Base-by-base conservation (phyloP, 2,888 invertebrate genomes). In the Geotrupes spiniger region DNA sequence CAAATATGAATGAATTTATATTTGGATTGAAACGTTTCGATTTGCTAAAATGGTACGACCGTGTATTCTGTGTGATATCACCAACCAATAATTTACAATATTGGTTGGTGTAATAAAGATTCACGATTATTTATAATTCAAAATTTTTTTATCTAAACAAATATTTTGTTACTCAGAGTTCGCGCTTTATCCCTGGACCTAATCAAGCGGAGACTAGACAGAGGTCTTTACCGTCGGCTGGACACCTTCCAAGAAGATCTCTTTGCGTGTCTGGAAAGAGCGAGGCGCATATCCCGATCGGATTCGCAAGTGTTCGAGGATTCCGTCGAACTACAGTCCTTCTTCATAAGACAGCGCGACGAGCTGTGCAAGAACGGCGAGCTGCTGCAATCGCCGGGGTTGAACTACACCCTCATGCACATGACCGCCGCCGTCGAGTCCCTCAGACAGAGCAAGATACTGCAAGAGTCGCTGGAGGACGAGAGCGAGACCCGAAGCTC, bases 231-330 rank as follows among this genome's bases (percentile, higher is more conserved):
- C 73, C 88, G 90, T 62, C 80, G 99, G 4, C 76, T 99, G 53
- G 98, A 99, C 71, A 81, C 87, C 46, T 98, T 98, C 74, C 98
- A 98, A 76, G 94, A 94, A 63, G 98, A 99, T 68, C 84, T 98
- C 68, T 98, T 99, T 69, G 82, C 88, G 26, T 92, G 97, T 53
- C 84, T 98, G 67, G 94, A 96, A 63, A 75, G 89, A 60, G 95
- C 95, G 0, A 82, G 98, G 2, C 84, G 85, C 50, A 76, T 94
- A 1, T 90, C 94, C 0, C 82, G 94, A 9, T 89, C 92, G 0
- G 96, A 97, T 75, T 96, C 97, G 2, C 92, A 92, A 68, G 84
- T 93, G 31, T 98, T 96, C 74, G 95, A 97, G 67, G 98, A 99
- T 73, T 87, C 96, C 0, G 84, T 94, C 21, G 95, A 96, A 63